phyloP scores from a whole-genome alignment of 2,113 vertebrate species.

The Macquaria australasica region DNA sequence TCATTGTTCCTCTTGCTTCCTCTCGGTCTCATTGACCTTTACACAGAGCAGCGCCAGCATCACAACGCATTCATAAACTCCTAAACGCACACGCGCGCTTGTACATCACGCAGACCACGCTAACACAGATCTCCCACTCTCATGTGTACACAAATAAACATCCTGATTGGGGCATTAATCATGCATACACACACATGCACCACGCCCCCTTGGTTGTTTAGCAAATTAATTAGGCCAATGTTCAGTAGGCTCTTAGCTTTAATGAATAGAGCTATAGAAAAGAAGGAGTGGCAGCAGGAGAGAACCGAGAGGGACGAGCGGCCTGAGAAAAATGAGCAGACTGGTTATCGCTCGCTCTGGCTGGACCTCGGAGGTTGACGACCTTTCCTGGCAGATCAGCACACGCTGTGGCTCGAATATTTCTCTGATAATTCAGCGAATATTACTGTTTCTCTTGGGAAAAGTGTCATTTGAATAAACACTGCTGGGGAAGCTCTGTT shows the following conservation, averaged over 20 bases:
- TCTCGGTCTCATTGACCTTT: constrained; percentile 51
- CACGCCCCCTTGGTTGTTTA: constrained; percentile 62
- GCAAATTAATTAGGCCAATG: constrained; percentile 69
- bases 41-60: constrained; percentile 16
- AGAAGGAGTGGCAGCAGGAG: constrained; percentile 42
- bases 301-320: background rate
- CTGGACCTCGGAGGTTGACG: constrained; percentile 41
- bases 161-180: constrained; percentile 58
- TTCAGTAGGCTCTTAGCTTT: constrained; percentile 64
- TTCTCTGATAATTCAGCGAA: constrained; percentile 32
- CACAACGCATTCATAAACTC: constrained; percentile 23
- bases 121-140: constrained; percentile 24
- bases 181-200: constrained; percentile 40
- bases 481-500: background rate
- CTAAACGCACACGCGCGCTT: background rate
- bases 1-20: constrained; percentile 18
- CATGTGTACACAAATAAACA: constrained; percentile 51
- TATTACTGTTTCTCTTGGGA: constrained; percentile 29
- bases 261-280: constrained; percentile 72
- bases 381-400: constrained; percentile 41
- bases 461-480: constrained; percentile 44
- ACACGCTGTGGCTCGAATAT: constrained; percentile 19
- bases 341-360: constrained; percentile 37
- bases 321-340: constrained; percentile 47
- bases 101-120: constrained; percentile 9